These are phyloP conservation scores for Drosophila setifemur DNA, from an alignment of 1,140 invertebrate species.

Conservation along the genomic window DNA sequence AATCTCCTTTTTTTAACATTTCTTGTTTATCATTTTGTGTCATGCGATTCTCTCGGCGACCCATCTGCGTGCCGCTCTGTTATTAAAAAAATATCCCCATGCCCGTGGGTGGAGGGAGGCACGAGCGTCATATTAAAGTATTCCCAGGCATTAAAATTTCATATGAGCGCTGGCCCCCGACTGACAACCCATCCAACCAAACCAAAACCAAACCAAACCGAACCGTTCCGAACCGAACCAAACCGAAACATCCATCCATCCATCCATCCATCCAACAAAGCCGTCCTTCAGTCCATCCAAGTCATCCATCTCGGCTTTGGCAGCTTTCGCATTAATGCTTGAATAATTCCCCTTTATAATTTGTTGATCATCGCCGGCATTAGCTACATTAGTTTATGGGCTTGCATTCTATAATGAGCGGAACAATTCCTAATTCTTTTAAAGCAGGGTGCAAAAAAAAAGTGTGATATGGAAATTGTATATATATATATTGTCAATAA, in stretches of 20 bases:
- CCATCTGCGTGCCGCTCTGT: constrained; percentile 54
- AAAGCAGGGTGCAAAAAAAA: not conserved
- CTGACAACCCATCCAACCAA: constrained; percentile 43
- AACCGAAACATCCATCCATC: constrained; percentile 18
- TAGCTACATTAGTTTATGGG: constrained; percentile 67
- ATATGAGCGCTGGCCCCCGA: constrained; percentile 54
- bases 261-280: constrained; percentile 30
- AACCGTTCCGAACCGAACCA: constrained; percentile 42
- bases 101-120: not conserved
- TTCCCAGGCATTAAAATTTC: constrained; percentile 78
- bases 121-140: constrained; percentile 71
- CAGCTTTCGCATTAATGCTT: constrained; percentile 75
- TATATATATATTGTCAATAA: no score
- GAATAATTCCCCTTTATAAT: constrained; percentile 69
- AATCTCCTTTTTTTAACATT: constrained; percentile 72
- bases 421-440: constrained; percentile 40
- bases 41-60: constrained; percentile 66
- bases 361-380: constrained; percentile 59
- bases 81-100: constrained; percentile 65
- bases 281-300: constrained; percentile 29
- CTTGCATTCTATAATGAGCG: constrained; percentile 39
- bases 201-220: no score
- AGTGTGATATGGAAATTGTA: no score
- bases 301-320: constrained; percentile 75
- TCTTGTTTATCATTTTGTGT: constrained; percentile 80